Evolutionary conservation across 2,113 vertebrate species (phyloP), one percentile per base, ranked within the genome.

Genomic region (Oreotragus oreotragus): DNA sequence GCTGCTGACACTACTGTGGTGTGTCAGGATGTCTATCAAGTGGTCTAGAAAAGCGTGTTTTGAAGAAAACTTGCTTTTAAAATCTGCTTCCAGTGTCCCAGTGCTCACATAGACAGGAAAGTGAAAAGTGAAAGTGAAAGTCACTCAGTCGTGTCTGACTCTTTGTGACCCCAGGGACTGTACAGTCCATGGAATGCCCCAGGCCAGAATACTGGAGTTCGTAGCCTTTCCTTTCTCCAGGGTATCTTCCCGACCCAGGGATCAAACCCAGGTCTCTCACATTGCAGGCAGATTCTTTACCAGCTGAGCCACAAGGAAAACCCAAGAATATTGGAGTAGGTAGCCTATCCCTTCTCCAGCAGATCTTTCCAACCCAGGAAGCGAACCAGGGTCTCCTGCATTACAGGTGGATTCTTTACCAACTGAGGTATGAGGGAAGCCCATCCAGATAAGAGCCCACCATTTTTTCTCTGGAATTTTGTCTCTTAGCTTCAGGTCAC

Each of bases 111-210:
- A 1, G 45, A 6, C 27, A 45, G 28, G 70, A 43, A 39, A 70
- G n/a, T 21, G 33, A n/a, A 66, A n/a, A n/a, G 30, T n/a, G 62
- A 36, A 66, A 36, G 64, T 21, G 64, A 70, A 36, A 70, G n/a
- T 39, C 21, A 5, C 21, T 70, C 66, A 39, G 66, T 23, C 10
- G 0, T 39, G 66, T 23, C n/a, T 0, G 0, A 39, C 66, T 70
- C n/a, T 39, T 36, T 70, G 64, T 0, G 2, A 66, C 16, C 16
- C 33, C 3, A n/a, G 17, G 30, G 6, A 3, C 62, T 66, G 5
- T 62, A 66, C 8, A 66, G 33, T 19, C 17, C 33, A 36, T 36
- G 66, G n/a, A 70, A 36, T 70, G 36, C n/a, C 4, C 64, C 36
- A 39, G 66, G 36, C 19, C n/a, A 73, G 19, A 73, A 73, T 39